Percentiles rank a stretch among this genome's conserved stretches.
Evolutionary conservation across 2,888 invertebrate genomes (phyloP).

Genomic region (Tipula confusa): DNA sequence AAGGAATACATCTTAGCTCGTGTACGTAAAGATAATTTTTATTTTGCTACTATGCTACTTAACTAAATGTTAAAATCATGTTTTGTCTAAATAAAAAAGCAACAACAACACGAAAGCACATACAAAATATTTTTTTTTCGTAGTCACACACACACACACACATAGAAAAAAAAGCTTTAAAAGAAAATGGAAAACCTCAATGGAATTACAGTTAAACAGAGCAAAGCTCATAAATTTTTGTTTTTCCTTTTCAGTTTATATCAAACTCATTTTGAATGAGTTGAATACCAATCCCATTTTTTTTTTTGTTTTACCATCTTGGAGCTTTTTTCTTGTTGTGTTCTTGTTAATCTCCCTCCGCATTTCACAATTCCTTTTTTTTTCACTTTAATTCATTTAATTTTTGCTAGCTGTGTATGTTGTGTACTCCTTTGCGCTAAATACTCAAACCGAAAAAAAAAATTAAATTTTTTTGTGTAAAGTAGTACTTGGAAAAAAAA

Average conservation of each 20-base stretch:
- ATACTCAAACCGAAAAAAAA: background rate
- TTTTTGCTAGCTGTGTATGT: background rate
- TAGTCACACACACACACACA: too few species aligned
- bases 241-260: background rate
- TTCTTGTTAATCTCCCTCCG: background rate
- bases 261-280: background rate
- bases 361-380: too few species aligned
- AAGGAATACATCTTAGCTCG: background rate
- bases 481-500: background rate
- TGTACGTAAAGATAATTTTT: background rate
- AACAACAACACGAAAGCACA: background rate
- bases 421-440: constrained; percentile 8
- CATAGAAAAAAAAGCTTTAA: too few species aligned
- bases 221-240: background rate
- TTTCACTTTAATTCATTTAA: background rate
- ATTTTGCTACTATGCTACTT: background rate
- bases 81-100: background rate
- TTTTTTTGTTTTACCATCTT: background rate
- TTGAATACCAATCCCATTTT: background rate
- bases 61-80: background rate
- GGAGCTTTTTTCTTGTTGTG: background rate
- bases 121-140: too few species aligned
- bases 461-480: background rate
- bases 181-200: background rate
- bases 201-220: background rate